A percentile compares a stretch with the other conserved stretches of the same genome.
Evolutionary conservation across 2,113 vertebrate species (phyloP).

Genomic region (Paramisgurnus dabryanus): DNA sequence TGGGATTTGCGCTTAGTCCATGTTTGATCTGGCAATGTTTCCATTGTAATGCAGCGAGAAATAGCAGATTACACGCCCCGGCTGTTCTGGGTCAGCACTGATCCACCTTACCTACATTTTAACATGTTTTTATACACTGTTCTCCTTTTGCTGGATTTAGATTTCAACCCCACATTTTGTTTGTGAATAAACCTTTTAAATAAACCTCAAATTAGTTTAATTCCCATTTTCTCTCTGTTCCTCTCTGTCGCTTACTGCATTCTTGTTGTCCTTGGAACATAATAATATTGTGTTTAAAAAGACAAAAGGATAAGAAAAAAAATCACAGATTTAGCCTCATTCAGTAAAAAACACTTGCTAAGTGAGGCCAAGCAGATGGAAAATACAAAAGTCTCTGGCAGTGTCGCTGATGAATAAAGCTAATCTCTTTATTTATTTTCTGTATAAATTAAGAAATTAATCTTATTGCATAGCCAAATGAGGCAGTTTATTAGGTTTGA

Average conservation of each 20-base stretch:
- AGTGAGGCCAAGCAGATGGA: neutral
- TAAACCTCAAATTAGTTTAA: conserved; percentile 16
- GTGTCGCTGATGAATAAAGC: conserved; percentile 24
- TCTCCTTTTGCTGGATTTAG: conserved; percentile 28
- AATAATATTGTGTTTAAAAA: conserved; percentile 6
- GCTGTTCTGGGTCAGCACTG: conserved; percentile 31
- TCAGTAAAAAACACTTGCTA: conserved; percentile 4
- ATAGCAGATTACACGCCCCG: conserved; percentile 31
- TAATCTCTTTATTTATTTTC: conserved; percentile 4
- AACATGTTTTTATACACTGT: neutral
- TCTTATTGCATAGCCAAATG: conserved; percentile 40
- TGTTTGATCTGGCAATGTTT: conserved; percentile 31
- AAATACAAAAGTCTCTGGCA: neutral
- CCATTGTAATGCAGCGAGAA: conserved; percentile 32
- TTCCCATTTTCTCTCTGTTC: neutral
- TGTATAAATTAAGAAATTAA: conserved; percentile 30
- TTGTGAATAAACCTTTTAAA: too few species aligned
- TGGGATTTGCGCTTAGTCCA: conserved; percentile 30
- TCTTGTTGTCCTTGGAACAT: conserved; percentile 5
- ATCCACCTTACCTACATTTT: conserved; percentile 14
- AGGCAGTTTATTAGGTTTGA: conserved; percentile 31
- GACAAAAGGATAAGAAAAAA: conserved; percentile 13
- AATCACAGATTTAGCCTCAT: conserved; percentile 23
- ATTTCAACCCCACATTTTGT: neutral
- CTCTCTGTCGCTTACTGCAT: neutral